Conservation (phyloP, 2,797 vertebrate genomes). For the Antrozous pallidus region DNA sequence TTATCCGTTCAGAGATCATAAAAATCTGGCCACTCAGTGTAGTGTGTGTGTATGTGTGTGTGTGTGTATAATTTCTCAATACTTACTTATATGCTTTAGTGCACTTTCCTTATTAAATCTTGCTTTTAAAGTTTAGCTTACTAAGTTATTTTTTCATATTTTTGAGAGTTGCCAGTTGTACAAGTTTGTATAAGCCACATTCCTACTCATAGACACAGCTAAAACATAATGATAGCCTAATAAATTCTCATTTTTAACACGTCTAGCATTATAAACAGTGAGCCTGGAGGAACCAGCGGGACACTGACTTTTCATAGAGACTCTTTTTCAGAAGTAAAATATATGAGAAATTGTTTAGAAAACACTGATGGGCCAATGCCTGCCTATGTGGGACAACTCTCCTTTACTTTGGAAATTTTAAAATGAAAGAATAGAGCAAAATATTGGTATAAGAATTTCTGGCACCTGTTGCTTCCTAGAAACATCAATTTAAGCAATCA, state of each 20-base stretch:
- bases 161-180: not conserved
- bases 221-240: slow-evolving; percentile 25
- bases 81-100: not conserved
- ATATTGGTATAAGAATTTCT: not conserved
- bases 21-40: too few relatives aligned
- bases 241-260: slow-evolving; percentile 42
- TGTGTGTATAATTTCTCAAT: too few relatives aligned
- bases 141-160: not conserved
- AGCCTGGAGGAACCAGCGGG: not conserved
- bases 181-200: not conserved
- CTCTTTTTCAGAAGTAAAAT: slow-evolving; percentile 31
- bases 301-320: not conserved
- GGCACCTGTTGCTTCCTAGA: not conserved
- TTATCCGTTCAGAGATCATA: too few relatives aligned
- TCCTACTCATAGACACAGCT: slow-evolving; percentile 4
- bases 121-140: slow-evolving; percentile 16
- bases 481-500: not conserved
- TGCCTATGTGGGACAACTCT: not conserved
- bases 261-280: not conserved
- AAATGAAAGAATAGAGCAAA: not conserved
- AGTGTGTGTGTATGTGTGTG: too few relatives aligned
- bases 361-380: not conserved
- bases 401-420: not conserved
- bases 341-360: not conserved
- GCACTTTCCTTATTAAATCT: not conserved